phyloP scores from a whole-genome alignment of 2,888 invertebrate species.

The Bombyx huttoni region DNA sequence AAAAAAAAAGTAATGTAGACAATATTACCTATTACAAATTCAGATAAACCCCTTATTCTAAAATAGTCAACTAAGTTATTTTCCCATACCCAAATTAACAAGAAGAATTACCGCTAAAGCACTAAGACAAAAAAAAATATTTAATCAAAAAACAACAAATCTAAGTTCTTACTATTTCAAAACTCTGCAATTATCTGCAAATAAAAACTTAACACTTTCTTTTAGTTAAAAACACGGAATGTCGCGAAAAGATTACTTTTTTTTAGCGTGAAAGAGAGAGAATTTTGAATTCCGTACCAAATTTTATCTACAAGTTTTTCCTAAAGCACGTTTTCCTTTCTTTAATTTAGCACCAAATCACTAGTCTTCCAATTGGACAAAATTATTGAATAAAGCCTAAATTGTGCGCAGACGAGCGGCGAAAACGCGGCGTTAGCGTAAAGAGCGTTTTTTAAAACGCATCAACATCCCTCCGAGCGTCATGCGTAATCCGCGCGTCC shows the following conservation, averaged over 20 bases:
- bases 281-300: conserved; percentile 37
- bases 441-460: neutral
- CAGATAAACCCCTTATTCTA: conserved; percentile 66
- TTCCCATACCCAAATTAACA: conserved; percentile 71
- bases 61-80: conserved; percentile 62
- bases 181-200: conserved; percentile 55
- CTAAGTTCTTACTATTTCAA: conserved; percentile 43
- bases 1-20: conserved; percentile 41
- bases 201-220: conserved; percentile 65
- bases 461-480: neutral
- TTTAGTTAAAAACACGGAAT: conserved; percentile 45
- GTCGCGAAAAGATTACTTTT: conserved; percentile 39
- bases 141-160: conserved; percentile 65
- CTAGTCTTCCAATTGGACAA: conserved; percentile 68
- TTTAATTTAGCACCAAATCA: conserved; percentile 69
- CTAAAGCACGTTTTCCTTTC: conserved; percentile 48
- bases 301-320: conserved; percentile 17
- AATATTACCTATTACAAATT: conserved; percentile 61
- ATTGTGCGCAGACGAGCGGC: conserved; percentile 7
- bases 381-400: conserved; percentile 64
- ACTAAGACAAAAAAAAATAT: conserved; percentile 39
- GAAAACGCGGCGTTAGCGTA: neutral
- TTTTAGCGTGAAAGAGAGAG: conserved; percentile 11
- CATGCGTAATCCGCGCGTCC: conserved; percentile 1
- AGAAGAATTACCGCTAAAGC: conserved; percentile 62